Percentiles rank a stretch among this genome's conserved stretches.
phyloP scores from a whole-genome alignment of 2,888 invertebrate species.

The Lasioglossum leucozonium region DNA sequence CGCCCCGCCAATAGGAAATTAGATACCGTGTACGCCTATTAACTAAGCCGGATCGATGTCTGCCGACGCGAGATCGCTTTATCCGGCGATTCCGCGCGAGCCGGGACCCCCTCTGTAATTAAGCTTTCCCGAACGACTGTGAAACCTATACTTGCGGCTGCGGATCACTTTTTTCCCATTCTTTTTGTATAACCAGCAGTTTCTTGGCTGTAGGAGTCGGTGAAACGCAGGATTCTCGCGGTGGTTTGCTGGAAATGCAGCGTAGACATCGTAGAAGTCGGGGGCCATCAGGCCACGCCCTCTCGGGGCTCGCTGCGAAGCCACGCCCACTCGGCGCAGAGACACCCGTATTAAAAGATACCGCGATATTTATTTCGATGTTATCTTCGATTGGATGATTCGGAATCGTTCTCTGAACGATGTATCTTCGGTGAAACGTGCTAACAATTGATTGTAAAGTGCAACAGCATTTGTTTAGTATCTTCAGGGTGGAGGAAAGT shows the following conservation, averaged over 20 bases:
- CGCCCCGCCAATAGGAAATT: constrained; percentile 34
- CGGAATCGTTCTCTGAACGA: neutral
- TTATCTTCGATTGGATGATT: neutral
- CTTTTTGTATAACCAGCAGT: neutral
- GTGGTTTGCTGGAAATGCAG: neutral
- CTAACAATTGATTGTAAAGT: neutral
- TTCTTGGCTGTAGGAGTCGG: neutral
- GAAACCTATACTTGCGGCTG: neutral
- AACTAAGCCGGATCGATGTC: constrained; percentile 44
- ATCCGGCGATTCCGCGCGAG: constrained; percentile 24
- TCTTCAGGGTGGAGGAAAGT: neutral
- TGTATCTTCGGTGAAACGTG: neutral
- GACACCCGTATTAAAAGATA: neutral
- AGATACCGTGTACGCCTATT: constrained; percentile 43
- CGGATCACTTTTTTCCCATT: too few species aligned
- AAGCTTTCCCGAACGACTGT: constrained; percentile 17
- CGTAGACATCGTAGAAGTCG: neutral
- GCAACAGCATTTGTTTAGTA: neutral
- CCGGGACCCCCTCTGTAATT: constrained; percentile 11
- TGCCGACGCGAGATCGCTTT: constrained; percentile 32
- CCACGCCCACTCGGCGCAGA: neutral
- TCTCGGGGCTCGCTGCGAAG: neutral
- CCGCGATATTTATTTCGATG: neutral
- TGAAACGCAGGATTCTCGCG: neutral
- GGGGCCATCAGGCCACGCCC: neutral